Evolutionary conservation across 2,113 vertebrate species (phyloP), one percentile per base, ranked within the genome.

Genomic region (Camelus dromedarius): DNA sequence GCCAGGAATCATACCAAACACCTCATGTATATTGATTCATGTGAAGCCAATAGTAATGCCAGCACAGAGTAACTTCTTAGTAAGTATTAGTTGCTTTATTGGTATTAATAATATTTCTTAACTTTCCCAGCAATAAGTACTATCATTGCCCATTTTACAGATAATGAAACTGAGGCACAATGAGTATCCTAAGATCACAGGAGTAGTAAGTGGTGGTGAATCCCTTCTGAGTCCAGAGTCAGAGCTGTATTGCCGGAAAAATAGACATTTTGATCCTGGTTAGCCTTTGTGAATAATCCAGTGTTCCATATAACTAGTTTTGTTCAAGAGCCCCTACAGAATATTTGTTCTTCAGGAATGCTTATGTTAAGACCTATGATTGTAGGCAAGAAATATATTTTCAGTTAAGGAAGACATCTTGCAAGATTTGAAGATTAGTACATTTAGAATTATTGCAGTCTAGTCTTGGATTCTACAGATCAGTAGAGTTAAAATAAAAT

Each of bases 331-430:
- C 72, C 32, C 32, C 52, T 89, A 76, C 5, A 67, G 52, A 91
- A 13, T 87, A 56, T 89, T 89, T 67, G 62, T 85, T 93, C 58
- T 95, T 92, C 19, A 92, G 22, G 79, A 89, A 66, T 94, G 69
- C 52, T 83, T 64, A 64, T 56, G 35, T 91, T 94, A 42, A 95
- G n/a, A 88, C 38, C 38, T 85, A 0, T 50, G 79, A 77, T 89
- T 86, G 13, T 86, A 93, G 64, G 6, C 70, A 48, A 87, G 75
- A 95, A 91, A 67, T 42, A 19, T 38, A 52, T 95, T 94, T 93
- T 93, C 72, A 95, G 1, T 82, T 91, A 81, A 73, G 32, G 77
- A 97, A 91, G 76, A 85, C 66, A 81, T 96, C 60, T 86, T 96
- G 38, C 19, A 93, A 93, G 56, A 72, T 72, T 88, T 80, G 20